Evolutionary conservation across 2,113 vertebrate species (phyloP).

Genomic region (Spilogale gracilis): DNA sequence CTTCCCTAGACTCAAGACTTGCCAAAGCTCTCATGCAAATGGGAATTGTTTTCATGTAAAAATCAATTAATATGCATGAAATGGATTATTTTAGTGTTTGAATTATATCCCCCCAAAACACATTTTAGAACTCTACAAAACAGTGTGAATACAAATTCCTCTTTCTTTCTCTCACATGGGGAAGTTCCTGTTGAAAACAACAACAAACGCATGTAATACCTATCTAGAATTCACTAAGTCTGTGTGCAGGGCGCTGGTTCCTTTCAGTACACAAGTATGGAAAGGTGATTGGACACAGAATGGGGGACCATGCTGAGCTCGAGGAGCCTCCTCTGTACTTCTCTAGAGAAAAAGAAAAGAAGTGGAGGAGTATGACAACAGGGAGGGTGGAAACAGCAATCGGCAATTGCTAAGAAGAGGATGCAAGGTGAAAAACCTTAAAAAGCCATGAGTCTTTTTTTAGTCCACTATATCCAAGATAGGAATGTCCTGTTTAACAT

Average conservation of each 20-base stretch:
- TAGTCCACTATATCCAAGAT: neutral
- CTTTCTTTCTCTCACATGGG: slow-evolving; percentile 53
- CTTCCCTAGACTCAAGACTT: slow-evolving; percentile 72
- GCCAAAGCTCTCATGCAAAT: slow-evolving; percentile 72
- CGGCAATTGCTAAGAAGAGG: neutral
- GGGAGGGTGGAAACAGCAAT: neutral
- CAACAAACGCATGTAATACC: neutral
- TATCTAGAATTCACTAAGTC: slow-evolving; percentile 31
- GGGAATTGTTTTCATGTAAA: slow-evolving; percentile 77
- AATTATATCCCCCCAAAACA: slow-evolving; percentile 76
- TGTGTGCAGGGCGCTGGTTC: neutral
- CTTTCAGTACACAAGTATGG: neutral
- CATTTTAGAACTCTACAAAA: slow-evolving; percentile 70
- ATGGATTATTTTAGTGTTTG: slow-evolving; percentile 78
- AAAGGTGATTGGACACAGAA: neutral
- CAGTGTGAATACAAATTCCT: slow-evolving; percentile 76
- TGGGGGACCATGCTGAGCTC: neutral
- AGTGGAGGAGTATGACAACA: neutral
- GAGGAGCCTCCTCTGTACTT: neutral
- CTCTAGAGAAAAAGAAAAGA: neutral
- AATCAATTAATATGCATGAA: slow-evolving; percentile 81
- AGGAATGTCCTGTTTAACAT: neutral
- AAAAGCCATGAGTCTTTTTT: neutral
- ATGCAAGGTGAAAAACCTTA: neutral
- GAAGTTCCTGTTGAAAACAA: slow-evolving; percentile 12